Percentiles rank a stretch among this genome's conserved stretches.
phyloP scores from a whole-genome alignment of 2,113 vertebrate species.

The Myotis yumanensis region DNA sequence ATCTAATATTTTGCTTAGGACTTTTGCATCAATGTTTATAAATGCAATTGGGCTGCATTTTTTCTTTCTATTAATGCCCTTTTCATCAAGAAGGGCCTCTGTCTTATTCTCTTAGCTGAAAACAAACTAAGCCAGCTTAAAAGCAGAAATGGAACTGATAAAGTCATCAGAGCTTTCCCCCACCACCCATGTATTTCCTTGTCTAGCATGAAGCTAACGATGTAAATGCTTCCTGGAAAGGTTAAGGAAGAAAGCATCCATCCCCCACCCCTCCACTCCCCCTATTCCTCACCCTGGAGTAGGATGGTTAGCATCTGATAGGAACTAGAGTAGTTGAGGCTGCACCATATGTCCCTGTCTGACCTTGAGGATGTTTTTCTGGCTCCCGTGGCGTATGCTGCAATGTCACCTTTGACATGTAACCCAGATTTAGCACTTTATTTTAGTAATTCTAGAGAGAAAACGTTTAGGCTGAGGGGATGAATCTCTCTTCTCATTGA shows the following conservation, averaged over 20 bases:
- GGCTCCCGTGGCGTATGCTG: not conserved
- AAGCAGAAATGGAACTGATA: slow-evolving; percentile 37
- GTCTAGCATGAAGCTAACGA: not conserved
- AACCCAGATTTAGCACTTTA: not conserved
- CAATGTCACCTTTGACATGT: slow-evolving; percentile 6
- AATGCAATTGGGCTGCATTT: not conserved
- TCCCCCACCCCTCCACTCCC: not conserved
- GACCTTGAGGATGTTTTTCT: not conserved
- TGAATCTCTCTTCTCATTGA: not conserved
- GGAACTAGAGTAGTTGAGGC: not conserved
- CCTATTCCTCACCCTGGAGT: not conserved
- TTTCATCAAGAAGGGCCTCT: not conserved
- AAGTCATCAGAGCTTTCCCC: not conserved
- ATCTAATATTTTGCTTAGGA: not conserved
- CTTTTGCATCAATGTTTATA: not conserved
- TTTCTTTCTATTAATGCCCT: not conserved
- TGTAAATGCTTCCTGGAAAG: slow-evolving; percentile 25
- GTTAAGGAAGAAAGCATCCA: not conserved
- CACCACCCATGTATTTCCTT: not conserved
- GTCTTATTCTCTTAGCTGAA: slow-evolving; percentile 33
- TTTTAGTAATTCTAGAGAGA: slow-evolving; percentile 1
- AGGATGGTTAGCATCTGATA: slow-evolving; percentile 1
- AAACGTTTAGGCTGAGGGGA: not conserved
- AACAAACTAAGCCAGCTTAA: not conserved
- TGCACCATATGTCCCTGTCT: slow-evolving; percentile 9